phyloP scores from a whole-genome alignment of 2,797 vertebrate genomes.

The Halcyon chelicuti region DNA sequence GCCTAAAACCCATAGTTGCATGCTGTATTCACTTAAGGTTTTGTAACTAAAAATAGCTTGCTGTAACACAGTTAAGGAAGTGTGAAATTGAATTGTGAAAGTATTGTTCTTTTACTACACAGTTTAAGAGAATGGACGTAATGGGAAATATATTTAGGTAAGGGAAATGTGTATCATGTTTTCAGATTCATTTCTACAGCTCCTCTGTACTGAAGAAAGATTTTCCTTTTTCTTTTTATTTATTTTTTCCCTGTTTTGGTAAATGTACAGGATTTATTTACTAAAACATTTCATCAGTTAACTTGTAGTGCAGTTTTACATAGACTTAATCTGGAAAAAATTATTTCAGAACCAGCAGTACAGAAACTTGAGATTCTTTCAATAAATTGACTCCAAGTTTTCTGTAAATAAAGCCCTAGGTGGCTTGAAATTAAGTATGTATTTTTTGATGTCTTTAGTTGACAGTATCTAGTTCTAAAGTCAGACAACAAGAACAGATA shows the following conservation, averaged over 20 bases:
- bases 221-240: background rate
- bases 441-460: background rate
- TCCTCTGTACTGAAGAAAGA: background rate
- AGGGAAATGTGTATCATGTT: background rate
- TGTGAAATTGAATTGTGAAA: background rate
- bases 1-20: background rate
- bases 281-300: background rate
- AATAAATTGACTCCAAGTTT: background rate
- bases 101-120: background rate
- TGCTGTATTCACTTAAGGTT: background rate
- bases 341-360: background rate
- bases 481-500: background rate
- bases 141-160: background rate
- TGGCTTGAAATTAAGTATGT: background rate
- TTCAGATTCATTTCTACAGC: background rate
- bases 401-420: background rate
- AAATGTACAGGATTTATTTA: background rate
- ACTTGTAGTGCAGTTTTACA: background rate
- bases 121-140: background rate
- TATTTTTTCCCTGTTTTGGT: background rate
- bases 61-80: background rate
- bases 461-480: background rate
- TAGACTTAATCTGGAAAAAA: background rate
- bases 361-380: background rate
- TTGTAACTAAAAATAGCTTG: background rate